These are phyloP conservation scores for Catocala sponsa DNA, from an alignment of 2,888 invertebrate species.

Conservation along the genomic window DNA sequence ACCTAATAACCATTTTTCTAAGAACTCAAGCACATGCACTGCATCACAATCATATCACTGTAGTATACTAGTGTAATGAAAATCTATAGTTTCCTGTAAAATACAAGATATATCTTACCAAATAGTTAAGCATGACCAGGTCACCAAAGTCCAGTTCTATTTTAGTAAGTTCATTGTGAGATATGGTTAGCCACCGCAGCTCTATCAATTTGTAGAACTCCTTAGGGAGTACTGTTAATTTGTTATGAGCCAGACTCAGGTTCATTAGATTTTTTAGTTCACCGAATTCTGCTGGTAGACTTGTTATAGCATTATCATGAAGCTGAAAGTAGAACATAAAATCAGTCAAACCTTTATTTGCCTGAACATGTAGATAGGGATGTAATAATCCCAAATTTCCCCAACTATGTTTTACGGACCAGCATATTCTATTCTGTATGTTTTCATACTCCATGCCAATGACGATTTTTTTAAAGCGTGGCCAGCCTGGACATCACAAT, in stretches of 20 bases:
- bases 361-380: too few species aligned
- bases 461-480: too few species aligned
- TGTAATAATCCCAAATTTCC: too few species aligned
- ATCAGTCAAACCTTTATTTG: not conserved
- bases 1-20: too few species aligned
- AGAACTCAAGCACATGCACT: too few species aligned
- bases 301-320: conserved; percentile 93
- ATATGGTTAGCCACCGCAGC: conserved; percentile 91
- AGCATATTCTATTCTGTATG: too few species aligned
- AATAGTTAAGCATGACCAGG: conserved; percentile 91
- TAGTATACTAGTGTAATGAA: too few species aligned
- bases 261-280: conserved; percentile 90
- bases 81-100: not conserved
- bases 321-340: conserved; percentile 85
- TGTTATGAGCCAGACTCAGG: conserved; percentile 91
- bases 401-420: too few species aligned
- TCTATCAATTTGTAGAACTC: conserved; percentile 91
- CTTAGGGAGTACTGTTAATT: conserved; percentile 88
- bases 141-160: conserved; percentile 93
- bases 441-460: too few species aligned
- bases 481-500: too few species aligned
- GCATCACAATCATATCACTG: too few species aligned
- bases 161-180: conserved; percentile 91
- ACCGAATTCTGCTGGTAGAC: conserved; percentile 92
- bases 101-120: conserved; percentile 63